Base-by-base conservation (phyloP, 1,140 invertebrate species). In the Ooceraea biroi region DNA sequence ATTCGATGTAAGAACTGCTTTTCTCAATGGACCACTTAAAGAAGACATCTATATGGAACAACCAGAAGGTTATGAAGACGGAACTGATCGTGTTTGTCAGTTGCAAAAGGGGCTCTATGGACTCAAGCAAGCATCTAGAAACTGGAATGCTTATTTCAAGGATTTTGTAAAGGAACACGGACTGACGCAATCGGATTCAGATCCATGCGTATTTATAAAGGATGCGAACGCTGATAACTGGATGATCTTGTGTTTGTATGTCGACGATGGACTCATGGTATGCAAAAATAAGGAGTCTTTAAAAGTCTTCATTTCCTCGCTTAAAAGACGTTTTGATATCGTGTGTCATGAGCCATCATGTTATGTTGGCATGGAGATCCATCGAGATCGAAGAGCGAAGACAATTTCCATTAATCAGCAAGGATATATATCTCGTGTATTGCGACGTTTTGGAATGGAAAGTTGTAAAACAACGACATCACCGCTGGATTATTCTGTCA, bases 1-100 rank as follows among this genome's bases (percentile, higher is more conserved):
- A 30, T 82, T 82, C 17, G 66, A 82, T 22, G 10, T 82, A 0
- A 71, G 48, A 3, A 82, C 52, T 3, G 77, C 65, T 1, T 82
- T 82, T 1, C n/a, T 72, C 0, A 82, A 82, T 17, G 7, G 77
- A 36, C 41, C 77, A 11, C 66, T 82, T 36, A 22, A 82, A 5
- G 77, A 82, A 50, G 19, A 22, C 0, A 61, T 82, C 8, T 71
- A 57, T 1, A 68, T 78, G 74, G n/a, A 66, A 1, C n/a, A 78
- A 27, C 50, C 61, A 0, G 19, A 78, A 1, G 74, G 48, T 8
- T 78, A 60, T 66, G 30, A 78, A 17, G n/a, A 77, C 30, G 69
- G 46, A 4, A 22, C 55, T n/a, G 36, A 46, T 27, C 55, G 22
- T 27, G 12, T 74, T n/a, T 48, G 72, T 30, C 57, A 25, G 17